Percentiles rank a stretch among this genome's conserved stretches.
Evolutionary conservation across 2,113 vertebrate genomes (phyloP).

Genomic region (Scolopax mira): DNA sequence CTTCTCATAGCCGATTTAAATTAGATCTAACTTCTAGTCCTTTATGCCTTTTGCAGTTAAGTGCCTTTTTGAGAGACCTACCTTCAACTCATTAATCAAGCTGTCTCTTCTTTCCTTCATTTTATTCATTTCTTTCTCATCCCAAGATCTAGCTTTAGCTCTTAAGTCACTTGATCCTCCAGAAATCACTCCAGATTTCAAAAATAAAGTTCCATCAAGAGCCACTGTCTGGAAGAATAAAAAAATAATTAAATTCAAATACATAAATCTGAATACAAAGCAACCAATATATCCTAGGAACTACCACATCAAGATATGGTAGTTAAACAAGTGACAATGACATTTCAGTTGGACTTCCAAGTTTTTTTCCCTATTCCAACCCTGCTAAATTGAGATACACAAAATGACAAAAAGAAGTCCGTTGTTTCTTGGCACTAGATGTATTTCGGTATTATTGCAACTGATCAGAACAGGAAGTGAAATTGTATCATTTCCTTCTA

Average conservation of each 20-base stretch:
- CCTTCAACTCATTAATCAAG: conserved; percentile 82
- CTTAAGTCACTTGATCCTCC: conserved; percentile 90
- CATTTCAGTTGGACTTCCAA: background rate
- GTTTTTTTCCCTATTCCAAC: background rate
- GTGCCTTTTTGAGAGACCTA: conserved; percentile 53
- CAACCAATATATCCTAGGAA: background rate
- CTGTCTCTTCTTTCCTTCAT: conserved; percentile 82
- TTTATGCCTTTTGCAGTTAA: background rate
- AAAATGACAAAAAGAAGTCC: background rate
- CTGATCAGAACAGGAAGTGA: background rate
- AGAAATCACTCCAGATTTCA: conserved; percentile 92
- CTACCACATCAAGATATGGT: fast-evolving
- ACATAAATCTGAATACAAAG: background rate
- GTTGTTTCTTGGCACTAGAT: background rate
- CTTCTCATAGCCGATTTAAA: background rate
- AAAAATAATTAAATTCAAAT: background rate
- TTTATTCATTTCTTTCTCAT: conserved; percentile 84
- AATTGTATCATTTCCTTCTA: background rate
- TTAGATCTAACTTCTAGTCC: background rate
- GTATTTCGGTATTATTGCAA: background rate
- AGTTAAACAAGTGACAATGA: background rate
- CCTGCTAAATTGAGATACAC: too few relatives aligned
- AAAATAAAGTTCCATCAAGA: conserved; percentile 93
- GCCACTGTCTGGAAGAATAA: conserved; percentile 82
- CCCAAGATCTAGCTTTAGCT: conserved; percentile 88